Percentiles rank a stretch among this genome's conserved stretches.
Evolutionary conservation across 37 sponge, comb jelly and placozoan species (phyloP).

Genomic region (Halichondria panicea): DNA sequence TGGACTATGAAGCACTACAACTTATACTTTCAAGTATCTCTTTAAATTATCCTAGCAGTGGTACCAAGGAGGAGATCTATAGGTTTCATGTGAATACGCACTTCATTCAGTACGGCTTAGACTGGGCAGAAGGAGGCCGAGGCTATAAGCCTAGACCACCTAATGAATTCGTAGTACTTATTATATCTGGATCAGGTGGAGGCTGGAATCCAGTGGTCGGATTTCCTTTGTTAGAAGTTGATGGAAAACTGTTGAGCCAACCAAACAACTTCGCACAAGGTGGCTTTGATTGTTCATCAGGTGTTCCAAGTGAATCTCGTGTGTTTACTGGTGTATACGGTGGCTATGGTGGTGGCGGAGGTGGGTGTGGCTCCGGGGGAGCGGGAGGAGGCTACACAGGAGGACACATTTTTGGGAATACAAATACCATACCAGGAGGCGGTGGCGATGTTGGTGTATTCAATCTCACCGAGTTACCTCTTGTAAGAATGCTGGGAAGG

Average conservation of each 20-base stretch:
- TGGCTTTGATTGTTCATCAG: background rate
- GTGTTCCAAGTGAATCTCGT: background rate
- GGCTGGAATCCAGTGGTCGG: background rate
- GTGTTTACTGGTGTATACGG: background rate
- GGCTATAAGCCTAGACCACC: too few relatives aligned
- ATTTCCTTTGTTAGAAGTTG: background rate
- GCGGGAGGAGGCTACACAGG: background rate
- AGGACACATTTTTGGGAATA: background rate
- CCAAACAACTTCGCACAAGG: background rate
- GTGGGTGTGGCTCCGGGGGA: background rate
- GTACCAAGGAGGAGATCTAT: background rate
- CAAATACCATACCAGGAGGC: background rate
- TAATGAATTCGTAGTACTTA: too few relatives aligned
- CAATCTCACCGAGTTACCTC: background rate
- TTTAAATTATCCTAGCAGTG: background rate
- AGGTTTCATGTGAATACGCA: too few relatives aligned
- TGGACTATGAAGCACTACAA: background rate
- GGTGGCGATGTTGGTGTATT: background rate
- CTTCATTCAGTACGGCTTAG: too few relatives aligned
- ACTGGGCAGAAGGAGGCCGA: too few relatives aligned
- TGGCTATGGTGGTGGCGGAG: background rate
- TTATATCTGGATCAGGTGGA: background rate
- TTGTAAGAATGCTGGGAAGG: background rate
- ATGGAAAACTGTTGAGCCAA: background rate
- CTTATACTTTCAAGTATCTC: background rate